Evolutionary conservation across 2,113 vertebrate species (phyloP).

Genomic region (Passer domesticus): DNA sequence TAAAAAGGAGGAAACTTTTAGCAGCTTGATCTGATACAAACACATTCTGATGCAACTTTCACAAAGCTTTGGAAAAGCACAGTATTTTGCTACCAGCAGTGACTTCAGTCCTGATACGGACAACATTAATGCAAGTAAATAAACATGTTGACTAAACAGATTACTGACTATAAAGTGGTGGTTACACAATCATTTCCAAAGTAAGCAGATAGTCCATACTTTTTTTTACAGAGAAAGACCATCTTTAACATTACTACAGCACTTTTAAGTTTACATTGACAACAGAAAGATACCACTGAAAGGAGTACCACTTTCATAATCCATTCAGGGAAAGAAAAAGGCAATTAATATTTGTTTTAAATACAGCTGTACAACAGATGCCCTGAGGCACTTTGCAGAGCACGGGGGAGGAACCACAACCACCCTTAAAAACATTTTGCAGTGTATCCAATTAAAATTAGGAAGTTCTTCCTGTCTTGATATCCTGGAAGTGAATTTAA

Average conservation of each 20-base stretch:
- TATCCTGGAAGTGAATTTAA: neutral
- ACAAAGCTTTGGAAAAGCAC: neutral
- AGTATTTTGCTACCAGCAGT: neutral
- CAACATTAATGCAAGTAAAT: neutral
- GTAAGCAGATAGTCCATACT: neutral
- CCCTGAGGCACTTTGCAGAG: neutral
- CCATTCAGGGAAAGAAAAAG: neutral
- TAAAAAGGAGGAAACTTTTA: neutral
- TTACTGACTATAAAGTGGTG: neutral
- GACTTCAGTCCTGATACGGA: neutral
- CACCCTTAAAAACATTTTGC: neutral
- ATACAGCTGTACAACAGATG: neutral
- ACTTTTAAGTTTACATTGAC: neutral
- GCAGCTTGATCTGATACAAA: neutral
- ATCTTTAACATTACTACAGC: neutral
- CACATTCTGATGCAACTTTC: neutral
- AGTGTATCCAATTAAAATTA: neutral
- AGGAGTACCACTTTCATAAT: neutral
- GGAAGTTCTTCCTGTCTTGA: neutral
- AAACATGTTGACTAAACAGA: neutral
- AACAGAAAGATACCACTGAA: neutral
- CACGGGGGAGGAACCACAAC: accelerated
- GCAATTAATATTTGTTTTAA: neutral
- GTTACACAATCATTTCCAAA: neutral
- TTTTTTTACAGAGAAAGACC: neutral